Base-by-base conservation (phyloP, 2,888 invertebrate genomes). In the Hesperia comma region DNA sequence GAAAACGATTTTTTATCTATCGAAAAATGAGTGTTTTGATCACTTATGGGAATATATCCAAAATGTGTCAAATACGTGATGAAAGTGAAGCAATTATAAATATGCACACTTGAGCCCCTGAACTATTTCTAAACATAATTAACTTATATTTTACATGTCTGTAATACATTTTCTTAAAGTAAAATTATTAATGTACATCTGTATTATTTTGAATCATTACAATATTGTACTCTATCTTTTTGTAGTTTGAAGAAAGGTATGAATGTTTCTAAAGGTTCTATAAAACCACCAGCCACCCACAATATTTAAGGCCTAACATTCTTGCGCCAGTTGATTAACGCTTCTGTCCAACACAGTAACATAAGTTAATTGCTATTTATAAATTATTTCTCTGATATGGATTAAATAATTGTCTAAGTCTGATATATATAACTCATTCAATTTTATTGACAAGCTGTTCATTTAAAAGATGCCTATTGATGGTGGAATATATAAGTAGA, bases 271-370 rank as follows among this genome's bases (percentile, higher is more conserved):
- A 12, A 37, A 37, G 12, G 10, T 33, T 33, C 8, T 12, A 12
- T 46, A 49, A 49, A 49, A 49, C 1, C 49, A 37, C 37, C 37
- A 51, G 61, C 40, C 21, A 51, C 14, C 21, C 15, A 41, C 12
- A 19, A 37, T 12, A 53, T n/a, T 49, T 46, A 56, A 56, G 63
- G 63, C 63, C 63, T 63, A 63, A 63, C 15, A 40, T 63, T 57
- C 57, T 57, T 63, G 49, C 8, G 26, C 46, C 56, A 56, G 46
- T 15, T 63, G 4, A 41, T 46, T 57, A 51, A 63, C 12, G 51
- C 63, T 51, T 63, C 63, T 63, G 57, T 63, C 63, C 63, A 63
- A 57, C 56, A 58, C 63, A 56, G 55, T 63, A 46, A 21, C 2
- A 5, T 63, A 53, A 41, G 41, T 41, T 40, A 57, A 46, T n/a